Base-by-base conservation (phyloP, 2,113 vertebrate genomes). In the Micronycteris hirsuta region DNA sequence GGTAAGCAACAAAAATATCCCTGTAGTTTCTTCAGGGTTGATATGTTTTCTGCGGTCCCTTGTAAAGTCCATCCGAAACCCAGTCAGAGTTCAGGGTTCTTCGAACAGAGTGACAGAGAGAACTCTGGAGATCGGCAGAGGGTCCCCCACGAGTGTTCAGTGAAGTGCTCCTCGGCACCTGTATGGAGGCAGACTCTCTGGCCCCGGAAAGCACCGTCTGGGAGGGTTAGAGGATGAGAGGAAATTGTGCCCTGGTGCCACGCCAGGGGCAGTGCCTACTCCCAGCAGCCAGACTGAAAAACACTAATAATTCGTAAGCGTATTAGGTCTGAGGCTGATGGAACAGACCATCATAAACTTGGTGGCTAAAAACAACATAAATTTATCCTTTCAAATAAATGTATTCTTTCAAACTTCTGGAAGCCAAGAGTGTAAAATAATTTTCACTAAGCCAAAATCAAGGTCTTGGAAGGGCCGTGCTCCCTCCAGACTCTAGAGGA, bases 1-100 rank as follows among this genome's bases (percentile, higher is more conserved):
- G 99, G 99, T 99, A 98, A 98, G 96, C 71, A 56, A 14, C 47
- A 43, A 45, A 93, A 90, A 76, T 70, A 70, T 36, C 78, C 9
- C 33, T 31, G 1, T 20, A 10, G 58, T 65, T 7, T 94, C 77
- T 95, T 80, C 31, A 93, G 15, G 86, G 26, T 4, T 84, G 7
- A 87, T 13, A 2, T 94, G 4, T 3, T 13, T 36, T 93, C 20
- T 85, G 2, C 68, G 41, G 7, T 13, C 52, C 11, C 22, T 12
- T 5, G 31, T 26, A 14, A 43, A 92, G 5, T 73, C 45, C n/a
- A 24, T 90, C 76, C 13, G 1, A 47, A 47, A 47, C 54, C 91
- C 74, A 58, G 24, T 54, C 45, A 41, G 43, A 58, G 65, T 20
- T 61, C 63, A 47, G 43, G 58, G 52, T 47, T 83, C 65, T 47